phyloP scores from a whole-genome alignment of 30 jellyfish, hydroid and myxozoan genomes.

The Pseudorhiza aurosa region DNA sequence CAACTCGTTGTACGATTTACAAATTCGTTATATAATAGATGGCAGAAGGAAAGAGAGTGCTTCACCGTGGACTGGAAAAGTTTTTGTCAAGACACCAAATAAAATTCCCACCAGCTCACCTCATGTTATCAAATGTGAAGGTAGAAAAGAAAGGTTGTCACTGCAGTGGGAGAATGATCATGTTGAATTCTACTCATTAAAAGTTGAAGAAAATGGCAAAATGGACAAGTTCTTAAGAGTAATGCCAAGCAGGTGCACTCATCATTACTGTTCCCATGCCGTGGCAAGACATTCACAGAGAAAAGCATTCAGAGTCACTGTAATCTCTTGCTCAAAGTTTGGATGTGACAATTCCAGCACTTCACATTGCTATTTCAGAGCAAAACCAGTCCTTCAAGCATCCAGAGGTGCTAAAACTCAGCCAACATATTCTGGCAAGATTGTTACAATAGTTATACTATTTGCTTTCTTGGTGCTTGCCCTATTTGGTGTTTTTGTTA shows the following conservation, averaged over 20 bases:
- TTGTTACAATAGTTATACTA: too few relatives aligned
- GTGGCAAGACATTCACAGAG: not conserved
- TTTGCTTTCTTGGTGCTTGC: too few relatives aligned
- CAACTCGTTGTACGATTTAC: slow-evolving; percentile 16
- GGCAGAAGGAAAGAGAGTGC: not conserved
- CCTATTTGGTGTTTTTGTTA: too few relatives aligned
- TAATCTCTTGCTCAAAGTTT: slow-evolving; percentile 35
- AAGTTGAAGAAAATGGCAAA: not conserved
- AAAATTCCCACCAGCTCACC: slow-evolving; percentile 35
- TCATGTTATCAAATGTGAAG: not conserved
- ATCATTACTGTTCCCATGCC: not conserved
- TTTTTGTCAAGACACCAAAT: slow-evolving; percentile 1
- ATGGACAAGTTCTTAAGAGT: not conserved
- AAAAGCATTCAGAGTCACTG: not conserved
- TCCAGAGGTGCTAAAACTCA: too few relatives aligned
- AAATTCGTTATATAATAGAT: not conserved
- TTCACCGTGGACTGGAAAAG: slow-evolving; percentile 49
- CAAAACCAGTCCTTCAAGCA: too few relatives aligned
- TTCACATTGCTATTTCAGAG: not conserved
- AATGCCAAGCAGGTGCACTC: slow-evolving; percentile 1
- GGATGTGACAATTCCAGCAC: slow-evolving; percentile 20
- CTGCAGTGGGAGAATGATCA: slow-evolving; percentile 4
- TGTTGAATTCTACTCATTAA: not conserved
- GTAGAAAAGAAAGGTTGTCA: not conserved
- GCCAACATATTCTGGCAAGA: too few relatives aligned